These are phyloP conservation scores for Drosophila histrio DNA, from an alignment of 2,888 invertebrate species.

Conservation along the genomic window DNA sequence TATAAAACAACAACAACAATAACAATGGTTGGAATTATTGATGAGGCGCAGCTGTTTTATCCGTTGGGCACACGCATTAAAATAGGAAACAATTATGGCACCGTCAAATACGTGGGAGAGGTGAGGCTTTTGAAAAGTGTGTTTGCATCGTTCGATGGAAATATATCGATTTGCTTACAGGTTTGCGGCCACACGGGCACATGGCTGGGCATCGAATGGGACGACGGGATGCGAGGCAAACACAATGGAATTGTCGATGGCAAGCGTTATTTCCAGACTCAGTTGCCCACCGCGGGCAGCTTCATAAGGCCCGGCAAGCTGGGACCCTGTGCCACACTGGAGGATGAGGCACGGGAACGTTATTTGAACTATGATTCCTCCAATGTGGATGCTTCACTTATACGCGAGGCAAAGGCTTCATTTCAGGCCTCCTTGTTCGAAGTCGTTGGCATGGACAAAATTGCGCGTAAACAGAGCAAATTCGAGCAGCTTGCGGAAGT, in stretches of 20 bases:
- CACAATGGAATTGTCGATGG: slow-evolving; percentile 95
- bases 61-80: slow-evolving; percentile 82
- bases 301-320: slow-evolving; percentile 94
- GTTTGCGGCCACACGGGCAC: slow-evolving; percentile 88
- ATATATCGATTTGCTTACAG: slow-evolving; percentile 51
- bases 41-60: slow-evolving; percentile 82
- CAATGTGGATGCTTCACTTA: slow-evolving; percentile 86
- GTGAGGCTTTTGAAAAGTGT: slow-evolving; percentile 64
- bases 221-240: slow-evolving; percentile 93
- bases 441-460: slow-evolving; percentile 95
- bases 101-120: slow-evolving; percentile 91
- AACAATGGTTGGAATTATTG: slow-evolving; percentile 83
- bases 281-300: slow-evolving; percentile 92
- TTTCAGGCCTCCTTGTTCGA: slow-evolving; percentile 93
- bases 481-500: slow-evolving; percentile 82
- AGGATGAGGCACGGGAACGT: slow-evolving; percentile 89
- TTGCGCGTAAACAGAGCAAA: slow-evolving; percentile 87
- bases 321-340: slow-evolving; percentile 88
- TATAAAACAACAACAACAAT: slow-evolving; percentile 17
- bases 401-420: slow-evolving; percentile 88
- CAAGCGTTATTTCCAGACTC: slow-evolving; percentile 91
- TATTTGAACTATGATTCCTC: slow-evolving; percentile 85
- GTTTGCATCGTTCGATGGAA: not conserved
- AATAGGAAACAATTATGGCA: slow-evolving; percentile 85
- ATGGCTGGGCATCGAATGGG: slow-evolving; percentile 99